Percentiles rank a stretch among this genome's conserved stretches.
These are phyloP conservation scores for Saccopteryx leptura DNA, from an alignment of 2,113 vertebrate genomes.

Conservation along the genomic window DNA sequence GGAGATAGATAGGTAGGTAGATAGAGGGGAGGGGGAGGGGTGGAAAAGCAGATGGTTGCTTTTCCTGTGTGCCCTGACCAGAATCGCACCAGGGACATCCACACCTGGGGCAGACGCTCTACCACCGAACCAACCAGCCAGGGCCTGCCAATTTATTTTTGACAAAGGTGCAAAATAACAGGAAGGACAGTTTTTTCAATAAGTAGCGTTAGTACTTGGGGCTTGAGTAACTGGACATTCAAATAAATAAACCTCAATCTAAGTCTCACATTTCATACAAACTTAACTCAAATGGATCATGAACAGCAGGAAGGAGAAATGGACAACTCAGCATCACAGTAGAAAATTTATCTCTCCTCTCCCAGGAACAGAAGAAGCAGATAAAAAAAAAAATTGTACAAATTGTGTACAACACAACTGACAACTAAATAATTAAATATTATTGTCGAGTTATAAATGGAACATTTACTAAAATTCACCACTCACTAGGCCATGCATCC, in stretches of 20 bases:
- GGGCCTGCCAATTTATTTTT: conserved; percentile 56
- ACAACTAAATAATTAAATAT: conserved; percentile 47
- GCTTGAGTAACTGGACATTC: conserved; percentile 23
- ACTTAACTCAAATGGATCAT: conserved; percentile 43
- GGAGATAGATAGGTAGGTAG: too few relatives aligned
- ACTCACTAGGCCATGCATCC: conserved; percentile 60
- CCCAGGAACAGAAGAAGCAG: conserved; percentile 19
- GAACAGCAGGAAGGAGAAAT: conserved; percentile 45
- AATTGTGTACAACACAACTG: conserved; percentile 19
- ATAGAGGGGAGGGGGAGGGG: too few relatives aligned
- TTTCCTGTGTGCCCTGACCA: too few relatives aligned
- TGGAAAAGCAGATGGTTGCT: too few relatives aligned
- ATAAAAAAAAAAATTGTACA: neutral
- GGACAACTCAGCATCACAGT: conserved; percentile 29
- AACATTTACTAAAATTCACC: conserved; percentile 54
- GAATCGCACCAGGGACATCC: too few relatives aligned
- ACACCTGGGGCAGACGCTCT: too few relatives aligned
- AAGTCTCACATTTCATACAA: conserved; percentile 24
- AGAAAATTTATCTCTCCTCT: conserved; percentile 37
- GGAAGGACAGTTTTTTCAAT: conserved; percentile 45
- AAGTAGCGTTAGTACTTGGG: neutral
- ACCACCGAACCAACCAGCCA: too few relatives aligned
- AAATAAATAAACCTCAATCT: conserved; percentile 27
- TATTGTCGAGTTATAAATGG: conserved; percentile 15
- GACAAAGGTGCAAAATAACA: conserved; percentile 31